Conservation (phyloP, 2,888 invertebrate species). For the Incurvaria masculella region DNA sequence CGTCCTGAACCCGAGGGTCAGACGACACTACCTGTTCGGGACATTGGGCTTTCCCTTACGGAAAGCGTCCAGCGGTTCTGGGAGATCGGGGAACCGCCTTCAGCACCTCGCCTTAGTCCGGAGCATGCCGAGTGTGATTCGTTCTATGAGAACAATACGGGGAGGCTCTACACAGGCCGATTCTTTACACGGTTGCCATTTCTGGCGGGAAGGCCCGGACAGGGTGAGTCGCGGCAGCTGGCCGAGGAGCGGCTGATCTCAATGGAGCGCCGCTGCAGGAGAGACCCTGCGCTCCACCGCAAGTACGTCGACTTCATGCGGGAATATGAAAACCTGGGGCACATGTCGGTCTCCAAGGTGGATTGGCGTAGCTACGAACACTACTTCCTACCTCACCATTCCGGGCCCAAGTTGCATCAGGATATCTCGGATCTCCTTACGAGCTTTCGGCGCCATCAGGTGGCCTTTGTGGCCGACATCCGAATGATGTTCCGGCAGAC, state of each 20-base stretch:
- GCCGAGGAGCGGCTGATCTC: background rate
- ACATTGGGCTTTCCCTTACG: background rate
- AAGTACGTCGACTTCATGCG: no score
- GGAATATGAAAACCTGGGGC: no score
- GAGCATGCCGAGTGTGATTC: conserved; percentile 4
- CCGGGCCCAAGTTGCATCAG: background rate
- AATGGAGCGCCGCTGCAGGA: no score
- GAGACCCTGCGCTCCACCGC: no score
- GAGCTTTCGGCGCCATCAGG: background rate
- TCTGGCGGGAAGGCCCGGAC: no score
- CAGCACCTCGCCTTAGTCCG: background rate
- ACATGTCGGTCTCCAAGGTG: no score
- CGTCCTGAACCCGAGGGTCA: background rate
- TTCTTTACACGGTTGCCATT: no score
- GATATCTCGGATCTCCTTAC: background rate
- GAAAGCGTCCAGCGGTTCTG: background rate
- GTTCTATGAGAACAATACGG: conserved; percentile 5
- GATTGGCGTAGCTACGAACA: no score
- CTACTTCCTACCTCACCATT: no score
- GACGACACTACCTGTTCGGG: background rate
- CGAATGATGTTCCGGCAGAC: conserved; percentile 3
- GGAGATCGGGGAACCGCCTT: conserved; percentile 3
- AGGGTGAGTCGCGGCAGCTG: no score
- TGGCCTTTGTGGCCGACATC: conserved; percentile 6
- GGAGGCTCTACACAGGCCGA: background rate